Evolutionary conservation across 2,113 vertebrate species (phyloP).

Genomic region (Galemys pyrenaicus): DNA sequence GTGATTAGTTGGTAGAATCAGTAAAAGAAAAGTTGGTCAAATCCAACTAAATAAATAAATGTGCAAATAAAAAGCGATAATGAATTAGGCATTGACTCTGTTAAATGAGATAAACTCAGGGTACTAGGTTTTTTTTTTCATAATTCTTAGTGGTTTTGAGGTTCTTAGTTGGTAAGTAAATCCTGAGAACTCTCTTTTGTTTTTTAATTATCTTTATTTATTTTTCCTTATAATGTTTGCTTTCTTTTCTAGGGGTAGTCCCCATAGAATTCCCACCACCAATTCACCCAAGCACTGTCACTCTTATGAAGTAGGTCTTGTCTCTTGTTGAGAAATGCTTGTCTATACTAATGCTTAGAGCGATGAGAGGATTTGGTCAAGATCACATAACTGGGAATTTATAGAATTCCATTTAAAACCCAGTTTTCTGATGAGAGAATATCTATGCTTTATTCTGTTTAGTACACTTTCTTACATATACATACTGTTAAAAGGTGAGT

Average conservation of each 20-base stretch:
- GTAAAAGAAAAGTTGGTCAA: background rate
- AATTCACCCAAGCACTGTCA: background rate
- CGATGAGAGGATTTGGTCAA: background rate
- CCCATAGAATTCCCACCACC: too few species aligned
- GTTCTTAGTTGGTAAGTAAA: background rate
- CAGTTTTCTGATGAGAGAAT: background rate
- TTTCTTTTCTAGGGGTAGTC: too few species aligned
- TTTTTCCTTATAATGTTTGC: too few species aligned
- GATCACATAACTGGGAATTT: background rate
- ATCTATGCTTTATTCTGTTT: background rate
- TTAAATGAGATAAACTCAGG: background rate
- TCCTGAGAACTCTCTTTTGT: background rate
- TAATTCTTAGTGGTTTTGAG: slow-evolving; percentile 16
- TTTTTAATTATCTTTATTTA: too few species aligned
- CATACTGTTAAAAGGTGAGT: background rate
- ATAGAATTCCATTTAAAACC: background rate
- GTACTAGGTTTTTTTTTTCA: background rate
- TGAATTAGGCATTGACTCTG: background rate
- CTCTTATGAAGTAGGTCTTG: background rate
- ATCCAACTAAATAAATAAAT: background rate
- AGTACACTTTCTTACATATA: background rate
- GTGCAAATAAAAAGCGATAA: background rate
- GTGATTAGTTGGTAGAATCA: background rate
- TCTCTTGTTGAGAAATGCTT: slow-evolving; percentile 3
- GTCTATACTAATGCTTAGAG: background rate